phyloP scores from a whole-genome alignment of 2,888 invertebrate genomes.

The Trichogramma evanescens region DNA sequence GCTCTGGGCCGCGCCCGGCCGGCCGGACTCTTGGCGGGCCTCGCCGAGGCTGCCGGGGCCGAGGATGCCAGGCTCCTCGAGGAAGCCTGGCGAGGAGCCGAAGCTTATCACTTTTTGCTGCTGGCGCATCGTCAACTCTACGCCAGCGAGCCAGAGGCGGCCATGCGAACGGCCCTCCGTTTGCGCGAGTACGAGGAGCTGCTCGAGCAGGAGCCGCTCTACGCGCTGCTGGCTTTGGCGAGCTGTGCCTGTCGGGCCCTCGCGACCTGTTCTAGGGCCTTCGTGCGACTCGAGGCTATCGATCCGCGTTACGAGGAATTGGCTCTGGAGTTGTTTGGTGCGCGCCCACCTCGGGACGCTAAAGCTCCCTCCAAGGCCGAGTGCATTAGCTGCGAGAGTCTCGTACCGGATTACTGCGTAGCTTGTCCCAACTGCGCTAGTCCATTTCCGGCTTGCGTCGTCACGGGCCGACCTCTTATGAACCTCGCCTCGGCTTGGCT shows the following conservation, averaged over 20 bases:
- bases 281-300: slow-evolving; percentile 82
- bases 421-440: slow-evolving; percentile 72
- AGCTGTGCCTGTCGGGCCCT: slow-evolving; percentile 65
- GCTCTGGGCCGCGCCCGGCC: slow-evolving; percentile 45
- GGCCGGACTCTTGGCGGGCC: slow-evolving; percentile 40
- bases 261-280: slow-evolving; percentile 86
- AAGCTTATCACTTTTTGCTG: slow-evolving; percentile 77
- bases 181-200: slow-evolving; percentile 66
- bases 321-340: slow-evolving; percentile 84
- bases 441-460: slow-evolving; percentile 74
- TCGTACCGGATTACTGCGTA: slow-evolving; percentile 76
- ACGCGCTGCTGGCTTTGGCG: slow-evolving; percentile 58
- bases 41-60: slow-evolving; percentile 31
- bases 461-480: slow-evolving; percentile 74
- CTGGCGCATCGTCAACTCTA: slow-evolving; percentile 74
- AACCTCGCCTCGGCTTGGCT: slow-evolving; percentile 53
- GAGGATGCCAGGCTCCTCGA: slow-evolving; percentile 59
- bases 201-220: slow-evolving; percentile 64
- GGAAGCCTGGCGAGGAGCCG: slow-evolving; percentile 77
- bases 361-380: slow-evolving; percentile 60
- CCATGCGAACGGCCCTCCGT: slow-evolving; percentile 67
- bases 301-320: slow-evolving; percentile 72
- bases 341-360: slow-evolving; percentile 75
- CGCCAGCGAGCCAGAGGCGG: slow-evolving; percentile 66
- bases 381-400: slow-evolving; percentile 74